Base-by-base conservation (phyloP, 92 coral and sea anemone species). In the Pocillopora meandrina region DNA sequence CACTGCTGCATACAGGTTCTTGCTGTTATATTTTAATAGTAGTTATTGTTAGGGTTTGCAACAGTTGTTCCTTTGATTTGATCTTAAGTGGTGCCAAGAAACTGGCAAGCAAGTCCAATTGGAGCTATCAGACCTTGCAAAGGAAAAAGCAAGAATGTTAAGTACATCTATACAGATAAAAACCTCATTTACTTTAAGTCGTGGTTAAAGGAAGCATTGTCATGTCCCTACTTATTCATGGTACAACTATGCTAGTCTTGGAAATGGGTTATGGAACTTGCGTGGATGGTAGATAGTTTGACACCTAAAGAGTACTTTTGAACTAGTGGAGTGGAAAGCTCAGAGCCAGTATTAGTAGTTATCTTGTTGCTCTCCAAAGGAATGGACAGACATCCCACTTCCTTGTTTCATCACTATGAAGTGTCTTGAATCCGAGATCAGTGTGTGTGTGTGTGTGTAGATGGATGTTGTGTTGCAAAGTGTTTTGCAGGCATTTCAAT, bases 1-100 rank as follows among this genome's bases (percentile, higher is more conserved):
- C 83, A 79, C 77, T 81, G 85, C 85, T 81, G 85, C 85, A 81
- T 57, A 81, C 62, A 71, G 59, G 85, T n/a, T 1, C 10, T 47
- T 12, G 11, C 9, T 19, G 8, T 26, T 4, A 17, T 21, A 10
- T 2, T 52, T 66, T 12, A 57, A 19, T 34, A 3, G 56, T 80
- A 16, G 65, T 68, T 56, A 55, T 26, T 26, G 56, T 67, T 56
- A 81, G 77, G 72, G 47, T 80, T 75, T 71, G 77, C 85, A 58
- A 81, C 77, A 71, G 71, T 57, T 81, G 77, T 81, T 81, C 59
- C 61, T 81, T 18, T 70, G 42, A 59, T 81, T 81, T 59, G 70
- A 70, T 72, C 47, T 71, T 35, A 58, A 60, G 61, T 2, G 62
- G 65, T 23, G 49, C 65, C 17, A 65, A 9, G 52, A n/a, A 26